A percentile compares a stretch with the other conserved stretches of the same genome.
phyloP scores from a whole-genome alignment of 2,797 vertebrate genomes.

The Cephalopachus bancanus region DNA sequence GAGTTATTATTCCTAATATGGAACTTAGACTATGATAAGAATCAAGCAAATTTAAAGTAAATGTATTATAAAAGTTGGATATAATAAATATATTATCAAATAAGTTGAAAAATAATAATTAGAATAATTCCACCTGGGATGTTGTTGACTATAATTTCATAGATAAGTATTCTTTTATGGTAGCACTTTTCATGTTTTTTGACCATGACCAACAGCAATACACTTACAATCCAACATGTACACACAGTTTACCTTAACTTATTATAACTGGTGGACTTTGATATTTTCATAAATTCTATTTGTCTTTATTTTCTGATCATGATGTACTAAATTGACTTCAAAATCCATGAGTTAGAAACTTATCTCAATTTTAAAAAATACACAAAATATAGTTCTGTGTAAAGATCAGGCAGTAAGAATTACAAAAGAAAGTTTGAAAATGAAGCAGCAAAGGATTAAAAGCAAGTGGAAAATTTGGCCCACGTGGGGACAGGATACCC shows the following conservation, averaged over 20 bases:
- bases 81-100: slow-evolving; percentile 10
- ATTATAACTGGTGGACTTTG: not conserved
- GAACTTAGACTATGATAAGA: not conserved
- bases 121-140: not conserved
- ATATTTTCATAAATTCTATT: slow-evolving; percentile 9
- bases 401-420: not conserved
- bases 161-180: not conserved
- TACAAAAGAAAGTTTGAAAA: not conserved
- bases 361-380: not conserved
- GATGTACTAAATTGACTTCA: not conserved
- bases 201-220: not conserved
- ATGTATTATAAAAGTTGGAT: not conserved
- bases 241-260: not conserved
- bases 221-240: not conserved
- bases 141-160: not conserved
- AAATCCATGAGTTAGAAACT: not conserved
- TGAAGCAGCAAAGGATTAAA: not conserved
- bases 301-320: slow-evolving; percentile 4
- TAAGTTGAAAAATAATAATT: not conserved
- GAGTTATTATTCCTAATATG: not conserved
- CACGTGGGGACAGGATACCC: not conserved
- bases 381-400: not conserved
- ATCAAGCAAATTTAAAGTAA: not conserved
- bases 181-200: not conserved
- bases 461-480: not conserved